Conservation (phyloP, 1,140 invertebrate species). For the Habropoda laboriosa region DNA sequence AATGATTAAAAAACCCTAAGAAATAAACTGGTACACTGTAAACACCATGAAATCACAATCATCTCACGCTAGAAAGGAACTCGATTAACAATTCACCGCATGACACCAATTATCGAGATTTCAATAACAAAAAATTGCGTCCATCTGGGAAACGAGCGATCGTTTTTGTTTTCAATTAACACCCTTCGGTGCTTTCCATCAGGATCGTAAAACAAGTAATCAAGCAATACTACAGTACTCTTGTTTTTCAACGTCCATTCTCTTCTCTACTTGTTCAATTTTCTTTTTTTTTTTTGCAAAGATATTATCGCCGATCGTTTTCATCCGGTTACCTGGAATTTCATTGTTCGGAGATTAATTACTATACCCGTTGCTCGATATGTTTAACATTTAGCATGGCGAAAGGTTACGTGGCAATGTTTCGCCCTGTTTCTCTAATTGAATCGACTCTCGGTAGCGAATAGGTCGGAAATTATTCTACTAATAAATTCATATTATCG, state of each 20-base stretch:
- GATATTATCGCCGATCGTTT: too few species aligned
- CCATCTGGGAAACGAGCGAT: neutral
- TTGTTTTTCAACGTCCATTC: neutral
- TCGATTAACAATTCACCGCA: too few species aligned
- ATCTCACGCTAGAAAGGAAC: too few species aligned
- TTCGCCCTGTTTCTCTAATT: neutral
- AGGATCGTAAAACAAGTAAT: neutral
- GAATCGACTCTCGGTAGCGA: neutral
- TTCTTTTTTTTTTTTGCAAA: too few species aligned
- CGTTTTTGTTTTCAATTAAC: conserved; percentile 4
- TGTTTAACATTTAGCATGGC: neutral
- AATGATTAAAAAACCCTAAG: too few species aligned
- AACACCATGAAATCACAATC: too few species aligned
- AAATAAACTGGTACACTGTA: too few species aligned
- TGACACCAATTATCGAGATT: too few species aligned
- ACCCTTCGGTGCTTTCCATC: neutral
- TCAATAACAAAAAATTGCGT: too few species aligned
- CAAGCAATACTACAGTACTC: neutral
- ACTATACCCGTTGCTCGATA: neutral
- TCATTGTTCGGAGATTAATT: neutral
- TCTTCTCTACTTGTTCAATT: neutral
- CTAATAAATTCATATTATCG: conserved; percentile 8
- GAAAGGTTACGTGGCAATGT: neutral
- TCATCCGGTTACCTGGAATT: neutral
- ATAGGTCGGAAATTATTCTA: conserved; percentile 13